phyloP scores from a whole-genome alignment of 2,888 invertebrate species.

The Torymus auratus region DNA sequence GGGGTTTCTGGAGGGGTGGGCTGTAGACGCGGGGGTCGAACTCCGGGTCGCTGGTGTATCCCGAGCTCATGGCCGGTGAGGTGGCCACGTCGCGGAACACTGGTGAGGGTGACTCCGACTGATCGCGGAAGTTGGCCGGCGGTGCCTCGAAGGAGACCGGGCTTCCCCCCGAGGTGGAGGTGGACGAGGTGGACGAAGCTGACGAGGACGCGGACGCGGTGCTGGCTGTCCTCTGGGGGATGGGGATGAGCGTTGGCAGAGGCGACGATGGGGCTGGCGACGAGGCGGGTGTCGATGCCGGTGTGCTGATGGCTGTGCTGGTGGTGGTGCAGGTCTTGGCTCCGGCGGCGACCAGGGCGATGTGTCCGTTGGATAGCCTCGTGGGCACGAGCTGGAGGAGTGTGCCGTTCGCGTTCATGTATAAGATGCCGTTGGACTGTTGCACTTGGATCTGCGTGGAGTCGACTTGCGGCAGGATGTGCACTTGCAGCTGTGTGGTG shows the following conservation, averaged over 20 bases:
- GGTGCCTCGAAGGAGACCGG: slow-evolving; percentile 77
- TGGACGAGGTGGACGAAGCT: slow-evolving; percentile 75
- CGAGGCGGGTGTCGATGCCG: slow-evolving; percentile 76
- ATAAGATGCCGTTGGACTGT: slow-evolving; percentile 80
- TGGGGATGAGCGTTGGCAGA: slow-evolving; percentile 84
- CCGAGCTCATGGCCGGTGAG: slow-evolving; percentile 71
- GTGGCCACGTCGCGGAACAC: slow-evolving; percentile 77
- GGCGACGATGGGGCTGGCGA: slow-evolving; percentile 76
- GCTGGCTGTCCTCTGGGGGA: slow-evolving; percentile 86
- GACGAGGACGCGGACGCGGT: slow-evolving; percentile 83
- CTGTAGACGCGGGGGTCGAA: slow-evolving; percentile 75
- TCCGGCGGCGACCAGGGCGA: slow-evolving; percentile 87
- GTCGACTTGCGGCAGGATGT: slow-evolving; percentile 78
- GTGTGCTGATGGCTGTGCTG: slow-evolving; percentile 82
- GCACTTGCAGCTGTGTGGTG: slow-evolving; percentile 79
- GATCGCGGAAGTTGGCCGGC: slow-evolving; percentile 78
- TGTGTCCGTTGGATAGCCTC: slow-evolving; percentile 88
- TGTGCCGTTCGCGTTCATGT: slow-evolving; percentile 83
- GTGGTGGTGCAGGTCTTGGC: slow-evolving; percentile 79
- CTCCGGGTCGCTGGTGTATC: slow-evolving; percentile 73
- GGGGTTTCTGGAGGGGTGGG: slow-evolving; percentile 79
- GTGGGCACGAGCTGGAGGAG: slow-evolving; percentile 89
- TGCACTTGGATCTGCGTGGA: slow-evolving; percentile 73
- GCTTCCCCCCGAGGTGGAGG: slow-evolving; percentile 77
- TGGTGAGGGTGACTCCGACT: slow-evolving; percentile 66